phyloP scores from a whole-genome alignment of 2,888 invertebrate species.

The Exephanes ischioxanthus region DNA sequence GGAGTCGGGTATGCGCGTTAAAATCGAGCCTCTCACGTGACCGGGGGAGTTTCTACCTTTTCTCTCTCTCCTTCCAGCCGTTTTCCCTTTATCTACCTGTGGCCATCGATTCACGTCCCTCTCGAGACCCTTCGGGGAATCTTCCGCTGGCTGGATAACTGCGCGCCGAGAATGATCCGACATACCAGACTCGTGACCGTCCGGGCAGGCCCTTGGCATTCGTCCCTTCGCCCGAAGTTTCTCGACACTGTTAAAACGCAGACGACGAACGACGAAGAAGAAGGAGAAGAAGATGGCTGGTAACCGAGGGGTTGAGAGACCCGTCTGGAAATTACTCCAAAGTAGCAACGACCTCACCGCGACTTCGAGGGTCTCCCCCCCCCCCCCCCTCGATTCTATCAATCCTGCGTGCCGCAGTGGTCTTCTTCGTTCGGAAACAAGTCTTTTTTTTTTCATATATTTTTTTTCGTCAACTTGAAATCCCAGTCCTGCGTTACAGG shows the following conservation, averaged over 20 bases:
- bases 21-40: constrained; percentile 23
- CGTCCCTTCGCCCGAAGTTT: not conserved
- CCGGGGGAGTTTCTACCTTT: not conserved
- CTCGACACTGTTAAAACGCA: constrained; percentile 9
- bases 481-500: too few relatives aligned
- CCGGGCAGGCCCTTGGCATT: constrained; percentile 5
- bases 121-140: constrained; percentile 26
- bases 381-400: not conserved
- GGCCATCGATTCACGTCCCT: constrained; percentile 33
- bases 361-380: not conserved
- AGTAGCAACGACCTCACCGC: constrained; percentile 18
- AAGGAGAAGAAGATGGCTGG: not conserved
- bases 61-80: constrained; percentile 10
- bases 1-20: not conserved
- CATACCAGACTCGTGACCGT: constrained; percentile 17
- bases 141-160: not conserved
- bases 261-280: not conserved
- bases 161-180: constrained; percentile 10
- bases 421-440: not conserved
- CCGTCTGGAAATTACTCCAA: constrained; percentile 4
- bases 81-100: constrained; percentile 55
- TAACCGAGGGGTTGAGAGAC: not conserved
- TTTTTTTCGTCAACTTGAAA: not conserved
- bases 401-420: not conserved
- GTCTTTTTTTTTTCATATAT: not conserved